Percentiles rank a stretch among this genome's conserved stretches.
Conservation (phyloP, 2,888 invertebrate genomes). For the Brachypalpus laphriformis region DNA sequence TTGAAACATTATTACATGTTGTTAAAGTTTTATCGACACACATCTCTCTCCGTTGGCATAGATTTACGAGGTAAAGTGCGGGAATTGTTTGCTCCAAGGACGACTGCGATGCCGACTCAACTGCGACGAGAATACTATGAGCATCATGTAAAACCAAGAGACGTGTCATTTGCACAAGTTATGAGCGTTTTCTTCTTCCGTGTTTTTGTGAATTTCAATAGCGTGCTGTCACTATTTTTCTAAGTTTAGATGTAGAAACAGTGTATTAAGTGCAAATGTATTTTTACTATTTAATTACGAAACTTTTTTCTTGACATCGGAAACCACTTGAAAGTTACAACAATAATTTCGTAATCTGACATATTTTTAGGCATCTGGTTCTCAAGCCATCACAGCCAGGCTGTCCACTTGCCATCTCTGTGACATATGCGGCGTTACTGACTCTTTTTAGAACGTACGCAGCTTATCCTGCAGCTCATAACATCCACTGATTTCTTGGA, state of each 20-base stretch:
- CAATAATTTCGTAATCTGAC: too few species aligned
- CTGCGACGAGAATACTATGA: not conserved
- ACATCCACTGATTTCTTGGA: too few species aligned
- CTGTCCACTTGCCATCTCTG: too few species aligned
- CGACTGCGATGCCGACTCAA: constrained; percentile 17
- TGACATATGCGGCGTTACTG: too few species aligned
- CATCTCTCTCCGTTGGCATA: not conserved
- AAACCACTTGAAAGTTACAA: not conserved
- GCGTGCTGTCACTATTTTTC: not conserved
- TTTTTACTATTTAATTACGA: not conserved
- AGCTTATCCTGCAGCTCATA: too few species aligned
- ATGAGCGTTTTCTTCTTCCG: constrained; percentile 35
- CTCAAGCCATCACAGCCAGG: too few species aligned
- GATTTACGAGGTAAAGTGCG: constrained; percentile 3
- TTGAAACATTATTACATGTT: not conserved
- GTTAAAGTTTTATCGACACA: not conserved
- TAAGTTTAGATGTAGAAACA: constrained; percentile 31
- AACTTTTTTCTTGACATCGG: not conserved
- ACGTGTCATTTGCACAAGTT: constrained; percentile 28
- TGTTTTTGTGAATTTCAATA: constrained; percentile 26
- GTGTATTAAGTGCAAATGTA: not conserved
- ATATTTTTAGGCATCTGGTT: too few species aligned
- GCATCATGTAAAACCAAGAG: constrained; percentile 19
- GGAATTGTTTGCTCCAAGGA: constrained; percentile 12
- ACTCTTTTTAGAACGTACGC: too few species aligned